Base-by-base conservation (phyloP, 2,888 invertebrate genomes). In the Pandemis cinnamomeana region DNA sequence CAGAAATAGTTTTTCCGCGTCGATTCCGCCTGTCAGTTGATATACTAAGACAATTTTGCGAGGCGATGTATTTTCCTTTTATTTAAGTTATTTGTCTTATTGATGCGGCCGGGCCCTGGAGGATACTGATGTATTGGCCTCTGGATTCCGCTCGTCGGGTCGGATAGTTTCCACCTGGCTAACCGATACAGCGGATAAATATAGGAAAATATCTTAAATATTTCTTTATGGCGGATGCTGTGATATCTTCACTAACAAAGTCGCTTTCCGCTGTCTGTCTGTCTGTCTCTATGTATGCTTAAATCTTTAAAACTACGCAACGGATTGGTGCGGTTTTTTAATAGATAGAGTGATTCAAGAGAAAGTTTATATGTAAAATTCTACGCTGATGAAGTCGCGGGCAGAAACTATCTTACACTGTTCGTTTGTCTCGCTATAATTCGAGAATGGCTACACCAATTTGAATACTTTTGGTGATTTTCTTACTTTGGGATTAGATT, bases 1-100 rank as follows among this genome's bases (percentile, higher is more conserved):
- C 87, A 84, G 87, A 88, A 88, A 88, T 89, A 90, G 89, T 89
- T 89, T 88, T 86, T 85, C 84, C 83, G 85, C 83, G 85, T 87
- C 86, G 86, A 86, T 89, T 86, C 80, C 78, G 82, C 80, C 81
- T 81, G 74, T 78, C 78, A 81, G 80, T 79, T 79, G 74, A 74
- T 74, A 70, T 73, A 71, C 74, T 70, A 71, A 74, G 70, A 74
- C 71, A 74, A 74, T 74, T 74, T 74, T 74, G 74, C 55, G 48
- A 53, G 67, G 20, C 53, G 53, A 62, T 67, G 41, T 66, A 61
- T 74, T 71, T 58, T 67, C 74, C 67, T 71, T 74, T 74, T 74
- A 74, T 74, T 74, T 67, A 74, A 74, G 74, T 67, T 74, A 74
- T 74, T 74, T 74, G 71, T 74, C 53, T 74, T 74, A 62, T 53